A percentile compares a stretch with the other conserved stretches of the same genome.
Conservation (phyloP, 2,888 invertebrate genomes). For the Oligia latruncula region DNA sequence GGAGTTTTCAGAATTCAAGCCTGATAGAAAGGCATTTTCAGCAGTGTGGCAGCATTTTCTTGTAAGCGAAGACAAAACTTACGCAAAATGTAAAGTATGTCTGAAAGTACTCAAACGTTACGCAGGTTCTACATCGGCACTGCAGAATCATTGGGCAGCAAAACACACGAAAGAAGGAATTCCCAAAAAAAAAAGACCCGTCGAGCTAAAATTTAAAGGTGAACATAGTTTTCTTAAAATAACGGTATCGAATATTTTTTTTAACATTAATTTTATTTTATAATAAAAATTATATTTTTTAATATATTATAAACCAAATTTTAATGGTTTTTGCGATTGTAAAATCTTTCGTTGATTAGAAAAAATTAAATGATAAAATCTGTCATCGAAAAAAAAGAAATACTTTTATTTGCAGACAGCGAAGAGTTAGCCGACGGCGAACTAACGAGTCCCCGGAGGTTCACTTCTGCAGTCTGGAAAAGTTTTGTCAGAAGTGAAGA, state of each 20-base stretch:
- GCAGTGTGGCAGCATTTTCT: conserved; percentile 32
- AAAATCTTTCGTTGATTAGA: background rate
- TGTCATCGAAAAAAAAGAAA: background rate
- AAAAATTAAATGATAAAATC: background rate
- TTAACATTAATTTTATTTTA: background rate
- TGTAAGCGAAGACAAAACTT: conserved; percentile 25
- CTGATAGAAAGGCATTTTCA: conserved; percentile 22
- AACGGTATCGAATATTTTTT: background rate
- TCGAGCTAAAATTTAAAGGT: conserved; percentile 24
- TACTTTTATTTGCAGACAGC: background rate
- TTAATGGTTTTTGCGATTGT: background rate
- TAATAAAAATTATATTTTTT: background rate
- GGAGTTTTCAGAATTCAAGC: conserved; percentile 28
- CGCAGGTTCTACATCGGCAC: conserved; percentile 21
- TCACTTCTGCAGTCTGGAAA: conserved; percentile 22
- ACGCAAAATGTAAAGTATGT: conserved; percentile 41
- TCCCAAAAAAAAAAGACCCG: background rate
- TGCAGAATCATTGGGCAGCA: conserved; percentile 21
- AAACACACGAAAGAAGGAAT: conserved; percentile 14
- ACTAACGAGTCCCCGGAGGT: background rate
- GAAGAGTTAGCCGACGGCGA: conserved; percentile 2
- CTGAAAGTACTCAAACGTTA: conserved; percentile 30
- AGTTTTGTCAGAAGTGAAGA: conserved; percentile 18
- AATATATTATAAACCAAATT: background rate
- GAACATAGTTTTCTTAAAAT: background rate